Conservation (phyloP, 2,888 invertebrate genomes). For the Melitaea athalia region DNA sequence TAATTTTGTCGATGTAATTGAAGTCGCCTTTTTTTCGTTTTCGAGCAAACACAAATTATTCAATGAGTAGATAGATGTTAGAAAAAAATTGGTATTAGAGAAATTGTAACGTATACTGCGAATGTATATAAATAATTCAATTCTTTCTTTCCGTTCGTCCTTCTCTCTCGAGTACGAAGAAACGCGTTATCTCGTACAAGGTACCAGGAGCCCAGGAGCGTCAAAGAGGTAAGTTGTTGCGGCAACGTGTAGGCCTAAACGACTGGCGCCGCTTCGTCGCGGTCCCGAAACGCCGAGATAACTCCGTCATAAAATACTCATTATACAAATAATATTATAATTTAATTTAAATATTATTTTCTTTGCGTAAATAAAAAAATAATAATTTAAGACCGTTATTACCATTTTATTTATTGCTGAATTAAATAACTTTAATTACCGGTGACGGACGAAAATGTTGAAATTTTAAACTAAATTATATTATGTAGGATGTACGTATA, state of each 20-base stretch:
- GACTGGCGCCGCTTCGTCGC: constrained; percentile 38
- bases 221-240: constrained; percentile 18
- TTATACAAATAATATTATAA: constrained; percentile 26
- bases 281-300: constrained; percentile 25
- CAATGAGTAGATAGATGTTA: too few relatives aligned
- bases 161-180: constrained; percentile 19
- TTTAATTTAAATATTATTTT: constrained; percentile 12
- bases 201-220: constrained; percentile 42
- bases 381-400: neutral
- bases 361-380: constrained; percentile 17
- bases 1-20: too few relatives aligned
- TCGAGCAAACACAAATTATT: too few relatives aligned
- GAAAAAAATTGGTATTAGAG: too few relatives aligned
- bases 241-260: constrained; percentile 45
- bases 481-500: too few relatives aligned
- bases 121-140: too few relatives aligned
- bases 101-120: too few relatives aligned
- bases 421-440: too few relatives aligned
- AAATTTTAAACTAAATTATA: too few relatives aligned
- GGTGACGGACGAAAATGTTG: too few relatives aligned
- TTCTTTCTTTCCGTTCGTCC: constrained; percentile 3
- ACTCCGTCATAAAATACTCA: constrained; percentile 28
- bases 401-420: too few relatives aligned
- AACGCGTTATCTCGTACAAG: constrained; percentile 27
- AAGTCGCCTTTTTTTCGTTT: too few relatives aligned